A percentile compares a stretch with the other conserved stretches of the same genome.
Evolutionary conservation across 2,888 invertebrate species (phyloP).

Genomic region (Nowickia ferox): DNA sequence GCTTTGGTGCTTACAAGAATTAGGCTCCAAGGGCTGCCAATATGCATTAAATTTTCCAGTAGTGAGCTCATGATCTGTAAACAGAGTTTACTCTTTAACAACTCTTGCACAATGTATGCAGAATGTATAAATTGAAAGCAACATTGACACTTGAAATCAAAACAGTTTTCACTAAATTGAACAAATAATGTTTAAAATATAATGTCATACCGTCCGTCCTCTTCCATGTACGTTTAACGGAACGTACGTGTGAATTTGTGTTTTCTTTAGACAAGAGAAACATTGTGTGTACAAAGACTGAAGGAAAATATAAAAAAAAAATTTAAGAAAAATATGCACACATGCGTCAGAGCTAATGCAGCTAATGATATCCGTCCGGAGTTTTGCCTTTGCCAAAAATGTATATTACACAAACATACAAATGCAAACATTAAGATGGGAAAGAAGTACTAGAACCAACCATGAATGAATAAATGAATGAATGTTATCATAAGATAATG

Average conservation of each 20-base stretch:
- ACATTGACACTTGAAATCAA: constrained; percentile 73
- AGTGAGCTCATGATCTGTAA: neutral
- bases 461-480: constrained; percentile 17
- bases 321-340: constrained; percentile 25
- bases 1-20: neutral
- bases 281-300: constrained; percentile 23
- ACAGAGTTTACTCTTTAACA: constrained; percentile 33
- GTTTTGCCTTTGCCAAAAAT: constrained; percentile 65
- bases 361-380: constrained; percentile 74
- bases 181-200: constrained; percentile 71
- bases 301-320: neutral
- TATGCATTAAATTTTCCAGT: neutral
- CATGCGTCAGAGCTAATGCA: constrained; percentile 71
- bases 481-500: constrained; percentile 59
- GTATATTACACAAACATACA: constrained; percentile 13
- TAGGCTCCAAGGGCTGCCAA: no score
- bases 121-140: constrained; percentile 46
- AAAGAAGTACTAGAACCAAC: neutral
- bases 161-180: constrained; percentile 73
- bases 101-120: neutral
- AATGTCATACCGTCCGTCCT: constrained; percentile 45
- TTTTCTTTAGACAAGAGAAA: constrained; percentile 44
- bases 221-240: neutral
- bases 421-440: constrained; percentile 8
- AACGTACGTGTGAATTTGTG: constrained; percentile 2